Conservation (phyloP, 2,797 vertebrate genomes). For the Buceros bicornis region DNA sequence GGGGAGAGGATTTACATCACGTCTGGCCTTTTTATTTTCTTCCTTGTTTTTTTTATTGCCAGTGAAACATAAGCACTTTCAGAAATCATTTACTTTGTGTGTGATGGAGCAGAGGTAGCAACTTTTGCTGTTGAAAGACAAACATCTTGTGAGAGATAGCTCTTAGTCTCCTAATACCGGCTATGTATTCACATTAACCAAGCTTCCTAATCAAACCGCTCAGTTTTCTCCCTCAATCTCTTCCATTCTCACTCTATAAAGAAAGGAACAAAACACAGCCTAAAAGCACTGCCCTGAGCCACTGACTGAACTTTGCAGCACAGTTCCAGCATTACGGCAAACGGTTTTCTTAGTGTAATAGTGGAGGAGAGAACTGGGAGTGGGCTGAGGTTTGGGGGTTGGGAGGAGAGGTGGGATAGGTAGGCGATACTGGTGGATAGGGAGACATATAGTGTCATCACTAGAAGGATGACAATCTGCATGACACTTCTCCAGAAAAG, state of each 20-base stretch:
- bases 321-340: neutral
- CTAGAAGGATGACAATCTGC: neutral
- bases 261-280: neutral
- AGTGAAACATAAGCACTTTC: neutral
- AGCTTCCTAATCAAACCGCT: neutral
- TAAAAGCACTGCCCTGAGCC: neutral
- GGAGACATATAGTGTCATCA: fast-evolving
- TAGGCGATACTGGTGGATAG: neutral
- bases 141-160: neutral
- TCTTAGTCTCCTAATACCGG: neutral
- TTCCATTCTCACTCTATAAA: neutral
- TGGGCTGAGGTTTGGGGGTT: neutral
- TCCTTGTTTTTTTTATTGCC: neutral
- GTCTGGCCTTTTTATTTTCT: neutral
- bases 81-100: neutral
- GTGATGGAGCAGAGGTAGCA: neutral
- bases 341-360: neutral
- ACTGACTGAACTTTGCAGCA: neutral
- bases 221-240: neutral
- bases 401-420: neutral
- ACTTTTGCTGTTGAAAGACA: neutral
- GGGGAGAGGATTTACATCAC: neutral
- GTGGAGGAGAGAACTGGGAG: neutral
- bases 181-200: neutral
- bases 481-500: neutral